Percentiles rank a stretch among this genome's conserved stretches.
Evolutionary conservation across 2,113 vertebrate species (phyloP).

Genomic region (Gymnorhina tibicen): DNA sequence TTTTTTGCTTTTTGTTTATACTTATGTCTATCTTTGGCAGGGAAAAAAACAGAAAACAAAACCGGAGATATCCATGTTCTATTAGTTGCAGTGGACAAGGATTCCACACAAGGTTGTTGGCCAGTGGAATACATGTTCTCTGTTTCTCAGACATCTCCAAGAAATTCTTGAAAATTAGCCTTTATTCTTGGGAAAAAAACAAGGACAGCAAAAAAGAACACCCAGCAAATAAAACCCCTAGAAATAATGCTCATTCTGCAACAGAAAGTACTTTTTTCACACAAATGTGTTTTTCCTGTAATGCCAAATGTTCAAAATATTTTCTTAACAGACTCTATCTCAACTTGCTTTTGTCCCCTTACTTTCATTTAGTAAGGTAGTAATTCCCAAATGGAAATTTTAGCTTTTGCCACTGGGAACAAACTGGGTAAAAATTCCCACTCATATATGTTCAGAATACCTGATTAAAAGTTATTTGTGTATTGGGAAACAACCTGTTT

Average conservation of each 20-base stretch:
- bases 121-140: not conserved
- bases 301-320: conserved; percentile 19
- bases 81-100: not conserved
- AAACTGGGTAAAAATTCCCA: not conserved
- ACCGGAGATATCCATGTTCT: not conserved
- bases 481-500: not conserved
- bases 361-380: not conserved
- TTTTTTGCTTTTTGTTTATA: not conserved
- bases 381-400: not conserved
- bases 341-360: not conserved
- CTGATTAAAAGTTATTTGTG: not conserved
- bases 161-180: not conserved
- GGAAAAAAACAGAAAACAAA: not conserved
- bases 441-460: not conserved
- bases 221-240: not conserved
- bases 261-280: not conserved
- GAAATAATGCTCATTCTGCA: not conserved
- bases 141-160: not conserved
- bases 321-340: not conserved
- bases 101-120: not conserved
- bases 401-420: not conserved
- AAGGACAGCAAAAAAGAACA: not conserved
- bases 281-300: not conserved
- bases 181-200: not conserved
- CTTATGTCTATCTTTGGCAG: not conserved